Conservation (phyloP, 2,888 invertebrate species). For the Artemia sp. region DNA sequence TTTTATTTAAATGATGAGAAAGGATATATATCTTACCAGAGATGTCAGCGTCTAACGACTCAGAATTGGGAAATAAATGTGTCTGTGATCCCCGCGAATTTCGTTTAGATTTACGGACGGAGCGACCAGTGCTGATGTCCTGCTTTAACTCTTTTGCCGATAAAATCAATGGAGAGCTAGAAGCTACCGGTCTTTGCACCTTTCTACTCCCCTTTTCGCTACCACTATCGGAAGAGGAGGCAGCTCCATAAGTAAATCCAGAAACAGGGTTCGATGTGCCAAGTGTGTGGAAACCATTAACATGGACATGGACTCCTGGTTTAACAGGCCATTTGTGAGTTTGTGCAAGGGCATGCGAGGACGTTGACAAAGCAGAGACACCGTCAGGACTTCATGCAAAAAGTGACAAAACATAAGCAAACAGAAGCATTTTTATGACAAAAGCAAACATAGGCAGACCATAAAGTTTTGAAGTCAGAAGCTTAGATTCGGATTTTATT, state of each 20-base stretch:
- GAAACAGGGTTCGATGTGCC: conserved; percentile 27
- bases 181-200: background rate
- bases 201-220: background rate
- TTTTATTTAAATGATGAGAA: too few species aligned
- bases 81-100: background rate
- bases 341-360: conserved; percentile 23
- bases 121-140: background rate
- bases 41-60: background rate
- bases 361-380: conserved; percentile 19
- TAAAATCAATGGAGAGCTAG: background rate
- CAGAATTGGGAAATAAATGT: background rate
- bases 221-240: conserved; percentile 11
- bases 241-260: conserved; percentile 28
- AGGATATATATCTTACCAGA: background rate
- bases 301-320: conserved; percentile 71
- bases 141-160: background rate
- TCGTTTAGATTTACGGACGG: conserved; percentile 8
- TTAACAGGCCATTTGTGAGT: conserved; percentile 67
- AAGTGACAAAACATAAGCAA: conserved; percentile 6
- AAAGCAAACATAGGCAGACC: too few species aligned
- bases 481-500: too few species aligned
- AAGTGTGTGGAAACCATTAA: conserved; percentile 60
- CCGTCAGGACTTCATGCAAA: conserved; percentile 24
- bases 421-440: background rate
- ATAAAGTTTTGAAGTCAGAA: too few species aligned